Conservation (phyloP, 2,888 invertebrate species). For the Theretra japonica region DNA sequence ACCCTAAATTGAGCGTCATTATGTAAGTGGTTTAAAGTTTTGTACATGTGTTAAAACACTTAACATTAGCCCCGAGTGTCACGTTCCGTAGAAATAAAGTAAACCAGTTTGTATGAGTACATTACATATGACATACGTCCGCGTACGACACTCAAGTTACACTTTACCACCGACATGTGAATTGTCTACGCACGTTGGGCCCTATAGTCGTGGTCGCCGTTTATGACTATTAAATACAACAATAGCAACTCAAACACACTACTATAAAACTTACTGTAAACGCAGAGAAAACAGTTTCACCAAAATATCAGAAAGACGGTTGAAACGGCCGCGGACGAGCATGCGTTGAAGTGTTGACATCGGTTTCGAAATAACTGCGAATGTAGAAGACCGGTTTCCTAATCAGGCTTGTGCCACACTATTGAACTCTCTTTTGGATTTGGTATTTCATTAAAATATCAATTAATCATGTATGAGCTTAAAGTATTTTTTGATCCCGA, state of each 20-base stretch:
- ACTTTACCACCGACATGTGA: slow-evolving; percentile 54
- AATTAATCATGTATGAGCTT: neutral
- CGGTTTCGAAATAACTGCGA: slow-evolving; percentile 23
- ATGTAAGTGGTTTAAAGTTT: slow-evolving; percentile 9
- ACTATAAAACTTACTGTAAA: slow-evolving; percentile 1
- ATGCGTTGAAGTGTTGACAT: slow-evolving; percentile 25
- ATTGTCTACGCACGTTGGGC: slow-evolving; percentile 49
- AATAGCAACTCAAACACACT: neutral
- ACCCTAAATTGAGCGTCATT: slow-evolving; percentile 5
- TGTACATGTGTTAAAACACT: slow-evolving; percentile 14
- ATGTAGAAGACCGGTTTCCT: slow-evolving; percentile 21
- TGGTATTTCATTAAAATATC: slow-evolving; percentile 16
- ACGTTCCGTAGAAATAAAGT: slow-evolving; percentile 19
- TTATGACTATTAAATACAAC: slow-evolving; percentile 11
- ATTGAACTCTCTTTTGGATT: slow-evolving; percentile 5
- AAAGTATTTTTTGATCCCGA: neutral
- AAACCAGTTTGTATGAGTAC: slow-evolving; percentile 25
- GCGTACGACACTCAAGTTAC: slow-evolving; percentile 50
- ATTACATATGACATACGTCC: slow-evolving; percentile 1
- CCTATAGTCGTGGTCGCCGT: slow-evolving; percentile 40
- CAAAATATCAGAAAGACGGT: neutral
- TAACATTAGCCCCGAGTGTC: slow-evolving; percentile 9
- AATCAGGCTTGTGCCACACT: slow-evolving; percentile 9
- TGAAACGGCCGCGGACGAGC: slow-evolving; percentile 9
- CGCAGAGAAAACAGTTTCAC: neutral